phyloP scores from a whole-genome alignment of 2,888 invertebrate species.

The Drosophila engyochracea region DNA sequence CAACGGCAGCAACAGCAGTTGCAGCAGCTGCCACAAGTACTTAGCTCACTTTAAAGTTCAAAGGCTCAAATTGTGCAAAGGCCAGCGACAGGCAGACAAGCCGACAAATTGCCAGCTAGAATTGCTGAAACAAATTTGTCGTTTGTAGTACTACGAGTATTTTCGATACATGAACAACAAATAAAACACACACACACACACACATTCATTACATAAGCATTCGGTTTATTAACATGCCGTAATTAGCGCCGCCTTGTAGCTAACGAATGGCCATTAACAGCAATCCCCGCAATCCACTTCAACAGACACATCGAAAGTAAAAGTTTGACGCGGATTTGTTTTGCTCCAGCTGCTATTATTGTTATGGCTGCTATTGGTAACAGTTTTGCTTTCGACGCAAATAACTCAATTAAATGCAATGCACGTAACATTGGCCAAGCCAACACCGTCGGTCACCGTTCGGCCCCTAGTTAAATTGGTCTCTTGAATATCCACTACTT shows the following conservation, averaged over 20 bases:
- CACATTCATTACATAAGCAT: constrained; percentile 61
- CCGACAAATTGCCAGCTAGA: constrained; percentile 36
- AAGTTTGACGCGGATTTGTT: constrained; percentile 59
- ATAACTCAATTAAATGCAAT: constrained; percentile 65
- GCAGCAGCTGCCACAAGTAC: constrained; percentile 39
- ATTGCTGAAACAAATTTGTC: constrained; percentile 4
- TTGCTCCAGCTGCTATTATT: constrained; percentile 39
- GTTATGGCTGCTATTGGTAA: constrained; percentile 48
- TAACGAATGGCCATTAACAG: constrained; percentile 40
- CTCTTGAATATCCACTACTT: neutral
- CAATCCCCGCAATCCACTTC: constrained; percentile 9
- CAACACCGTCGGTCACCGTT: constrained; percentile 7
- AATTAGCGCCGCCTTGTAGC: constrained; percentile 54
- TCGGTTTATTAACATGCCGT: constrained; percentile 62
- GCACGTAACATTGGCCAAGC: constrained; percentile 70
- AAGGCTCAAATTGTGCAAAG: constrained; percentile 62
- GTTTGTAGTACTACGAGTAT: neutral
- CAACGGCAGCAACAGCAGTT: constrained; percentile 12
- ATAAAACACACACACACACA: neutral
- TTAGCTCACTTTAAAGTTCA: constrained; percentile 64
- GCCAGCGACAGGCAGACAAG: constrained; percentile 63
- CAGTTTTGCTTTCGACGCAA: constrained; percentile 61
- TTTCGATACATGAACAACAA: constrained; percentile 19
- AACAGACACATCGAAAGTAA: constrained; percentile 65
- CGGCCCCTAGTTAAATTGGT: neutral